Base-by-base conservation (phyloP, 2,888 invertebrate species). In the Luperina nickerlii region DNA sequence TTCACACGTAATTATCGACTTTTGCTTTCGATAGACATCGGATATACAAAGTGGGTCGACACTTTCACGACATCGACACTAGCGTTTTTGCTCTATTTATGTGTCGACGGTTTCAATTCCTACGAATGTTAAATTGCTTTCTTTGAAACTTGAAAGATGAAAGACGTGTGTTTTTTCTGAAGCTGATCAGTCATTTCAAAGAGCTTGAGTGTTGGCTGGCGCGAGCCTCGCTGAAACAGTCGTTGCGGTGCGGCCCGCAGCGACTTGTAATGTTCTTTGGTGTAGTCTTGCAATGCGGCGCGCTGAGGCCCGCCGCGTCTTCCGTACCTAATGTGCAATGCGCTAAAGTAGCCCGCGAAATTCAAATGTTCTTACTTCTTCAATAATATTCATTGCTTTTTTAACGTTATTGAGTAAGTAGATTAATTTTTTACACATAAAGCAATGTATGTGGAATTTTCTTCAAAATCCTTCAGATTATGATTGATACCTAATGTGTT, bases 11-110 rank as follows among this genome's bases (percentile, higher is more conserved):
- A 89, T 89, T 89, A 90, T 88, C 82, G 78, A 93, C 94, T 94
- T 86, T 94, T 94, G 92, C 94, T 94, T 93, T 94, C 94, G 84
- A 91, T 92, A 90, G 91, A 89, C 89, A 91, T 91, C 91, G 90
- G 91, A 91, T 90, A 91, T 90, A 90, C 90, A 84, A 88, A 80
- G 84, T 89, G 76, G 89, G 89, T 90, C 93, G 92, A 87, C 86
- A 93, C 94, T 94, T 95, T 94, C 94, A 90, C 94, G 86, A 81
- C 89, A 76, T 68, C 94, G 85, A 81, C 89, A 76, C 70, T 74
- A 45, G 73, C 76, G 71, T 85, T 89, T 85, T 89, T 84, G 45
- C 48, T 82, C 75, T 76, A 77, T 85, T 83, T 81, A 72, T 73
- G 20, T 78, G 67, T 65, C 27, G 51, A 62, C 66, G 27, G 65